Percentiles rank a stretch among this genome's conserved stretches.
Evolutionary conservation across 2,888 invertebrate genomes (phyloP).

Genomic region (Tillus elongatus): DNA sequence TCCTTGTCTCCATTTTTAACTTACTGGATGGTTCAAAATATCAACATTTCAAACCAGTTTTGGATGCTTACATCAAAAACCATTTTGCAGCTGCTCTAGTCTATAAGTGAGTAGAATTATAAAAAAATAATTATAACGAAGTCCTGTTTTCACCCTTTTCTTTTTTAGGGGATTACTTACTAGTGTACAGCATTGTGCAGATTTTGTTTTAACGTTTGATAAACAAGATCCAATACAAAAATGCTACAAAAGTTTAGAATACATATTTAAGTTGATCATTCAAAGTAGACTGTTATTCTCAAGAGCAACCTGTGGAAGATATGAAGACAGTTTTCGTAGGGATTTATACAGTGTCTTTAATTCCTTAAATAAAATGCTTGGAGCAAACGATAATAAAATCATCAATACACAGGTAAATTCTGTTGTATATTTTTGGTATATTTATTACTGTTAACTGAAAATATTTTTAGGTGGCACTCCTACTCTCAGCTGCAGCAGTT

Average conservation of each 20-base stretch:
- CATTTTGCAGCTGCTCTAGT: constrained; percentile 93
- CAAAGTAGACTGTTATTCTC: constrained; percentile 78
- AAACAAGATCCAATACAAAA: constrained; percentile 85
- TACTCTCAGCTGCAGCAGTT: constrained; percentile 74
- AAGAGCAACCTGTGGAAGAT: constrained; percentile 78
- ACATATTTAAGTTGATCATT: constrained; percentile 86
- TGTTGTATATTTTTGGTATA: constrained; percentile 2
- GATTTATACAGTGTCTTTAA: constrained; percentile 75
- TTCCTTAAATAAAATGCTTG: constrained; percentile 68
- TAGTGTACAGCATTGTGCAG: constrained; percentile 84
- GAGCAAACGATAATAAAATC: constrained; percentile 62
- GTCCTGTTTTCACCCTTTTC: no score
- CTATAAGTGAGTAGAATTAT: constrained; percentile 66
- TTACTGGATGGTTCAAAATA: constrained; percentile 83
- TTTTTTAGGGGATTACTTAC: constrained; percentile 65
- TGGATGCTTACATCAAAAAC: constrained; percentile 88
- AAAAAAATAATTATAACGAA: constrained; percentile 8
- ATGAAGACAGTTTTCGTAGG: constrained; percentile 76
- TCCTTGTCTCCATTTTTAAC: constrained; percentile 85
- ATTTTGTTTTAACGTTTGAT: constrained; percentile 76
- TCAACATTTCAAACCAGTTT: constrained; percentile 87
- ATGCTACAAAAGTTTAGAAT: constrained; percentile 82
- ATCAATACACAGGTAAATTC: constrained; percentile 61
- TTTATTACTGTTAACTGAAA: constrained; percentile 4
- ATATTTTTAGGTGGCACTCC: constrained; percentile 58